phyloP scores from a whole-genome alignment of 35 echinoderm and acorn worm species.

The Acanthaster planci region DNA sequence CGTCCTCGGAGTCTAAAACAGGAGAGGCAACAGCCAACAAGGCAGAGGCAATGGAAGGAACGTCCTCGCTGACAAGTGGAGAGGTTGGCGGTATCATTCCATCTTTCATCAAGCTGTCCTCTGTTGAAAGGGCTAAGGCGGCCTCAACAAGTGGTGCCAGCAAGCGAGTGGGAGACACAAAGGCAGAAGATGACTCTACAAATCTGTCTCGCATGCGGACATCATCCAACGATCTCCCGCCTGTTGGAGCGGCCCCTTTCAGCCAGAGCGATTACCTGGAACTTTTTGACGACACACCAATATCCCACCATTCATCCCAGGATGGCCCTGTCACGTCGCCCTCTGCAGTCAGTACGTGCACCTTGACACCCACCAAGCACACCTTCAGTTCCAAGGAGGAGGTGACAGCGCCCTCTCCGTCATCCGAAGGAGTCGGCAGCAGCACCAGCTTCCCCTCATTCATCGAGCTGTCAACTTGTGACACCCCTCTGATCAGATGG shows the following conservation, averaged over 20 bases:
- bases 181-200: too few species aligned
- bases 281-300: too few species aligned
- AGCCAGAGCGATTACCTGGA: too few species aligned
- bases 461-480: not conserved
- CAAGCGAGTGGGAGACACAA: not conserved
- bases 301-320: too few species aligned
- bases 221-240: too few species aligned
- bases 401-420: not conserved
- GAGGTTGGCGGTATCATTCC: conserved; percentile 5
- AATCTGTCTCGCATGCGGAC: too few species aligned
- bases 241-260: too few species aligned
- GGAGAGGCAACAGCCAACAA: not conserved
- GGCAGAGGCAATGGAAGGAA: too few species aligned
- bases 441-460: not conserved
- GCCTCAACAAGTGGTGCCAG: not conserved
- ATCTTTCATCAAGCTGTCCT: not conserved
- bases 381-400: too few species aligned
- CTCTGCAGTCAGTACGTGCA: too few species aligned
- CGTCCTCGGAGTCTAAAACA: not conserved
- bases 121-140: not conserved
- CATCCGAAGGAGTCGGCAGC: not conserved
- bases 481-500: not conserved
- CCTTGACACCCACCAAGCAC: too few species aligned
- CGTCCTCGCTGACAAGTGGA: not conserved
- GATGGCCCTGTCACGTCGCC: too few species aligned